These are phyloP conservation scores for Drosophila hydei DNA, from an alignment of 1,140 invertebrate genomes.

Conservation along the genomic window DNA sequence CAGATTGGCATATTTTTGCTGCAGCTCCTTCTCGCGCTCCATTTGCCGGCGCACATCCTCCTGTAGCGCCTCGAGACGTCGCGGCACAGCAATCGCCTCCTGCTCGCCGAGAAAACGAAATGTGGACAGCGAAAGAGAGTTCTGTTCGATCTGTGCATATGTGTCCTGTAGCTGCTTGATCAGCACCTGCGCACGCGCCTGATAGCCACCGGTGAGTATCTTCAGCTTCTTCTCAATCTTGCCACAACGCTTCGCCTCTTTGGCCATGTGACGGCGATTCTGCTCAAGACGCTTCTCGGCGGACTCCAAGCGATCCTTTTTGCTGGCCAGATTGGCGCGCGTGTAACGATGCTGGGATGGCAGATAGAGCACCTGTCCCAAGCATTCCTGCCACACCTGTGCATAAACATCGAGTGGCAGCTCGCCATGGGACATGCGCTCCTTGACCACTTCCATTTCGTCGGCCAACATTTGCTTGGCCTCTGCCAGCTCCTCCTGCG, in stretches of 20 bases:
- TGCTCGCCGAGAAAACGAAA: conserved; percentile 96
- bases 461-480: conserved; percentile 89
- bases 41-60: conserved; percentile 97
- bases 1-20: conserved; percentile 85
- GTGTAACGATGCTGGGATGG: conserved; percentile 96
- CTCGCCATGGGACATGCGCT: conserved; percentile 97
- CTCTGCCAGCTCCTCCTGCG: conserved; percentile 88
- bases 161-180: conserved; percentile 95
- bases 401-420: conserved; percentile 95
- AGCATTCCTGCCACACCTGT: conserved; percentile 99
- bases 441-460: conserved; percentile 95
- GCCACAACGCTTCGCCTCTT: conserved; percentile 96
- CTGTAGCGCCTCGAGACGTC: conserved; percentile 93
- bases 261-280: conserved; percentile 97
- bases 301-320: conserved; percentile 97
- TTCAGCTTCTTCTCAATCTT: conserved; percentile 99
- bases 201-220: conserved; percentile 96
- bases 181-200: conserved; percentile 92
- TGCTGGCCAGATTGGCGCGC: conserved; percentile 95
- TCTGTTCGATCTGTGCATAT: conserved; percentile 95
- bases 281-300: conserved; percentile 96
- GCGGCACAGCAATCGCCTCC: conserved; percentile 95
- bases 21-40: conserved; percentile 94
- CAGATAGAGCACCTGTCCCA: conserved; percentile 93
- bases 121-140: conserved; percentile 94